Conservation (phyloP, 1,140 invertebrate genomes). For the Meloidogyne exigua region DNA sequence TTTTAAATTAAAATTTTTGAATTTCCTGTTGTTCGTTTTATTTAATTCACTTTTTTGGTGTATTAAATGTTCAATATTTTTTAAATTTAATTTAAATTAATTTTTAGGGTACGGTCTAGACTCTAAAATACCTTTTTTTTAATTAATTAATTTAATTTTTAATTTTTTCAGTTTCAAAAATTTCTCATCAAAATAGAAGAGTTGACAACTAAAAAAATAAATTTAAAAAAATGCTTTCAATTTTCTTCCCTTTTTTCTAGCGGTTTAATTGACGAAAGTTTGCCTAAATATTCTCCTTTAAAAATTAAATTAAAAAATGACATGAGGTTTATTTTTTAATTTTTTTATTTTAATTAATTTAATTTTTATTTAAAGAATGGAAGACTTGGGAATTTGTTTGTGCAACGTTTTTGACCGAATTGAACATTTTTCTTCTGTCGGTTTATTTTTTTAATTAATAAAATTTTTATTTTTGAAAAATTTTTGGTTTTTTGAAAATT, state of each 20-base stretch:
- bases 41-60: too few species aligned
- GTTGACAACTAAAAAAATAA: background rate
- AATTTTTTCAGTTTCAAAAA: background rate
- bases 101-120: too few species aligned
- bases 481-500: too few species aligned
- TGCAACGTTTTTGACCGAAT: constrained; percentile 34
- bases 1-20: too few species aligned
- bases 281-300: constrained; percentile 20
- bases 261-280: background rate
- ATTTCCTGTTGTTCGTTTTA: too few species aligned
- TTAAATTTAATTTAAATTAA: too few species aligned
- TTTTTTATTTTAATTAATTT: background rate
- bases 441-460: background rate
- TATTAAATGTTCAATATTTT: too few species aligned
- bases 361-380: constrained; percentile 23
- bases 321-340: constrained; percentile 12
- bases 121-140: too few species aligned
- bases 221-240: too few species aligned
- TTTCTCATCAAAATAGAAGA: background rate
- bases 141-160: too few species aligned
- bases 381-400: constrained; percentile 25
- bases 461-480: background rate
- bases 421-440: constrained; percentile 28
- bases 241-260: constrained; percentile 1
- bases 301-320: constrained; percentile 8